Percentiles rank a stretch among this genome's conserved stretches.
Evolutionary conservation across 2,113 vertebrate genomes (phyloP).

Genomic region (Isichthys henryi): DNA sequence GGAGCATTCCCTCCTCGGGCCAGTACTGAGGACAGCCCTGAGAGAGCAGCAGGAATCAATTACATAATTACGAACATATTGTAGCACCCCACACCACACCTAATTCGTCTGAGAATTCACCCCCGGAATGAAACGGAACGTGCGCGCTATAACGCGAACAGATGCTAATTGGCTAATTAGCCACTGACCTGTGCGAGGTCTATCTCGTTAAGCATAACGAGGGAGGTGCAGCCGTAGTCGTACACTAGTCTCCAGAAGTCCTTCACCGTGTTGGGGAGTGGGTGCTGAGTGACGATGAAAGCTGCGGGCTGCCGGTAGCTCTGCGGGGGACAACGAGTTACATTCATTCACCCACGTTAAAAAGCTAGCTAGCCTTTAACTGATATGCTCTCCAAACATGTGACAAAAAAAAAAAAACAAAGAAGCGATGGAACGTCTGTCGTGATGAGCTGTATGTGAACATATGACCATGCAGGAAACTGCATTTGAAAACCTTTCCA

Average conservation of each 20-base stretch:
- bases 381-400: background rate
- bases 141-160: background rate
- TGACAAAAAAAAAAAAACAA: background rate
- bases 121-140: background rate
- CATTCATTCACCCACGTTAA: background rate
- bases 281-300: conserved; percentile 96
- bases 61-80: too few relatives aligned
- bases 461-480: conserved; percentile 50
- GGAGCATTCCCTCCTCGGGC: conserved; percentile 90
- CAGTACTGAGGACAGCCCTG: conserved; percentile 98
- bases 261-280: conserved; percentile 94
- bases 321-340: conserved; percentile 49
- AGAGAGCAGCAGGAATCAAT: background rate
- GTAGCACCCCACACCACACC: background rate
- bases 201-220: conserved; percentile 97
- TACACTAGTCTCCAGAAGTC: conserved; percentile 99
- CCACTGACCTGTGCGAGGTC: conserved; percentile 83
- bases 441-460: conserved; percentile 28
- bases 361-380: background rate
- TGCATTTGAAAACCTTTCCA: background rate
- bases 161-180: background rate
- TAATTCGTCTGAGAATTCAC: background rate
- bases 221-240: conserved; percentile 93
- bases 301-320: conserved; percentile 97
- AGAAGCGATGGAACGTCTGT: conserved; percentile 18